These are phyloP conservation scores for Heterotis niloticus DNA, from an alignment of 2,113 vertebrate species.

Conservation along the genomic window DNA sequence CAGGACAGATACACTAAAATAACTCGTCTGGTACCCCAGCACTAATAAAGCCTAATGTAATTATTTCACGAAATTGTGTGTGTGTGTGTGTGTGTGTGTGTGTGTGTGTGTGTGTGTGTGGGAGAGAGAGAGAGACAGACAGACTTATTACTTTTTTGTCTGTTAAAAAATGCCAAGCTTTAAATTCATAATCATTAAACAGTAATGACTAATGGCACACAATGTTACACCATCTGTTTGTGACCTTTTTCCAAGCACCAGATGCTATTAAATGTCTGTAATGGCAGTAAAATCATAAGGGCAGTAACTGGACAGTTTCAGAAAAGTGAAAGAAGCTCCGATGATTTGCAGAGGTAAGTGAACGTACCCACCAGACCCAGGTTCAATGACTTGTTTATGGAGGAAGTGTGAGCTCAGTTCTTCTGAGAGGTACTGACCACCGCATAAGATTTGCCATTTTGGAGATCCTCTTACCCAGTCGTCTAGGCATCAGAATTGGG, in stretches of 20 bases:
- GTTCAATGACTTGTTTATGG: background rate
- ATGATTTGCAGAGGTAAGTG: constrained; percentile 13
- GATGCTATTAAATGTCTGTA: constrained; percentile 38
- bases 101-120: background rate
- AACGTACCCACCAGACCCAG: background rate
- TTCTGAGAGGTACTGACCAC: background rate
- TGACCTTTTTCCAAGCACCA: constrained; percentile 15
- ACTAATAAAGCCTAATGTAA: constrained; percentile 38
- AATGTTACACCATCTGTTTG: constrained; percentile 6
- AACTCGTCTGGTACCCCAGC: constrained; percentile 29
- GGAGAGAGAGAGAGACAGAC: background rate
- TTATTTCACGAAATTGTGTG: background rate
- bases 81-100: background rate
- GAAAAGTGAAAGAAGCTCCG: background rate
- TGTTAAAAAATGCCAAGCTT: background rate
- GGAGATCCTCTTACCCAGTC: too few species aligned
- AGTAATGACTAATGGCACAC: background rate
- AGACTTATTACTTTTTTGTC: background rate
- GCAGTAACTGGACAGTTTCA: constrained; percentile 6
- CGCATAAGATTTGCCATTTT: too few species aligned
- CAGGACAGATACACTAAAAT: constrained; percentile 24
- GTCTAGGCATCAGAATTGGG: too few species aligned
- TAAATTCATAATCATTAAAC: constrained; percentile 4
- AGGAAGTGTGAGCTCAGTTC: background rate
- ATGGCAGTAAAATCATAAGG: constrained; percentile 27